Evolutionary conservation across 1,140 invertebrate genomes (phyloP).

Genomic region (Drosophila nasuta): DNA sequence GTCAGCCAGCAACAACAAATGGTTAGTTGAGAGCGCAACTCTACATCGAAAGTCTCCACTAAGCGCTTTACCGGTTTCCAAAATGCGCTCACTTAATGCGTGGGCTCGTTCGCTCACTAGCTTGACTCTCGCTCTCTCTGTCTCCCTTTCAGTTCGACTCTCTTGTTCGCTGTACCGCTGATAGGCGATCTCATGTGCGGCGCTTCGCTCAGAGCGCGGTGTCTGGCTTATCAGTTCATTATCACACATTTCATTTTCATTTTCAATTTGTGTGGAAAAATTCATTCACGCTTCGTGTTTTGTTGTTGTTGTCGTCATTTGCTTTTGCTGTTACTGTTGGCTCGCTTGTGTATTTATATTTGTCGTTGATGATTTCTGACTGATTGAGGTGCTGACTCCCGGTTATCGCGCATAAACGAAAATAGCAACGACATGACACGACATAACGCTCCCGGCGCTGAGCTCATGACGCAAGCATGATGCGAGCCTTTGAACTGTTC

Average conservation of each 20-base stretch:
- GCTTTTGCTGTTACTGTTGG: background rate
- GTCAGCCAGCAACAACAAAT: conserved; percentile 36
- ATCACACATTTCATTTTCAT: conserved; percentile 67
- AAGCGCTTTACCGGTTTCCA: conserved; percentile 58
- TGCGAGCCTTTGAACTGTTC: conserved; percentile 23
- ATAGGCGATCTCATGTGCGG: conserved; percentile 65
- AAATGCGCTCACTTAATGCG: conserved; percentile 9
- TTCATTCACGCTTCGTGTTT: conserved; percentile 73
- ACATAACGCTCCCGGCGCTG: conserved; percentile 17
- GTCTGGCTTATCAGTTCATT: conserved; percentile 70
- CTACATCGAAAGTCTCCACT: conserved; percentile 60
- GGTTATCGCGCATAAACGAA: conserved; percentile 55
- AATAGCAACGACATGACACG: conserved; percentile 33
- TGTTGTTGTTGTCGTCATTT: background rate
- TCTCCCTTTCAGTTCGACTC: background rate
- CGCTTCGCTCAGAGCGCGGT: conserved; percentile 43
- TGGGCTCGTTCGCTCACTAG: conserved; percentile 16
- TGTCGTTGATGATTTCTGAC: conserved; percentile 66
- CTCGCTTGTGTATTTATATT: conserved; percentile 54
- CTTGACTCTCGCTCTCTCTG: background rate
- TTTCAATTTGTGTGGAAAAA: conserved; percentile 76
- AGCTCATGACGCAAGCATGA: conserved; percentile 37
- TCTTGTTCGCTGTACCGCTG: conserved; percentile 20
- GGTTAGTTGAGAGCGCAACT: conserved; percentile 57
- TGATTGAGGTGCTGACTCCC: conserved; percentile 71